These are phyloP conservation scores for Stratiolaelaps scimitus DNA, from an alignment of 1,140 invertebrate genomes.

Conservation along the genomic window DNA sequence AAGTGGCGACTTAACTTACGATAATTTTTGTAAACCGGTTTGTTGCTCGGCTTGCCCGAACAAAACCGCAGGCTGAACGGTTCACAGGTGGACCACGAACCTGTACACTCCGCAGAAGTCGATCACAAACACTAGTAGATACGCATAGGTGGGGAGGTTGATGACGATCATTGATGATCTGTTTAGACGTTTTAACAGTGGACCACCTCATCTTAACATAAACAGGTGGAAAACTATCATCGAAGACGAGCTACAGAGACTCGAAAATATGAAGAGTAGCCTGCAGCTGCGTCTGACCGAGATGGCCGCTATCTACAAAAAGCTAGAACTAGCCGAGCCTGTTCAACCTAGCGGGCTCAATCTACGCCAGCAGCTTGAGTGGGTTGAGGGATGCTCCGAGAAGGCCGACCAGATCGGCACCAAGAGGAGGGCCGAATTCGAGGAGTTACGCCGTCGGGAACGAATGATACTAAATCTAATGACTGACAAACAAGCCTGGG, in stretches of 20 bases:
- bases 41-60: too few species aligned
- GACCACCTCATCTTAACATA: too few species aligned
- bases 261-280: background rate
- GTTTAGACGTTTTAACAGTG: too few species aligned
- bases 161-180: too few species aligned
- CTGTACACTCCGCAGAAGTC: too few species aligned
- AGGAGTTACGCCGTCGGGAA: background rate
- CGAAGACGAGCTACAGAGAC: conserved; percentile 19
- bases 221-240: conserved; percentile 4
- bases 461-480: background rate
- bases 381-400: background rate
- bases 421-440: background rate
- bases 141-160: too few species aligned
- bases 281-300: background rate
- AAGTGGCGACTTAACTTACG: too few species aligned
- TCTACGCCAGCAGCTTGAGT: conserved; percentile 12
- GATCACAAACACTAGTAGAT: too few species aligned
- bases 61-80: too few species aligned
- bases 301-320: background rate
- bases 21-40: too few species aligned
- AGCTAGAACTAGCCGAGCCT: background rate
- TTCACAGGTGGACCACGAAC: too few species aligned
- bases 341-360: background rate
- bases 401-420: background rate
- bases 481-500: background rate